Evolutionary conservation across 2,113 vertebrate genomes (phyloP), one percentile per base, ranked within the genome.

Genomic region (Ptilonorhynchus violaceus): DNA sequence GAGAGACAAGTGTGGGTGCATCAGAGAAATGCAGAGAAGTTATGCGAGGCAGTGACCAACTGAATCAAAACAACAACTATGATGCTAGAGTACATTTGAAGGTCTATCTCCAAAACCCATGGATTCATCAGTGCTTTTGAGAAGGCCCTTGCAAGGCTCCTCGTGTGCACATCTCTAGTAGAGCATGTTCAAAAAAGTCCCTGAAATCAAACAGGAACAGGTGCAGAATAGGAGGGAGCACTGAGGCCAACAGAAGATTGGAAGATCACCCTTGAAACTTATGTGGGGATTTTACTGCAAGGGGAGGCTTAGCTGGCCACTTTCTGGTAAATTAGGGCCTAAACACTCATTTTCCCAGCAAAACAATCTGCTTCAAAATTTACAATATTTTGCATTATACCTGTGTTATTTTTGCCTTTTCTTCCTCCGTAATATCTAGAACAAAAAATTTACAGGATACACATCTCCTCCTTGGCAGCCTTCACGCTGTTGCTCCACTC

Each of bases 201-300:
- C 44, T 47, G 25, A 55, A 86, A 83, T 85, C 14, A 50, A 91
- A 89, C 1, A 58, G 47, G 37, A 80, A 53, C 15, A 46, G 25
- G 12, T 62, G 9, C 37, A 78, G 46, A 86, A 73, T 0, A 74
- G 42, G 55, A 78, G 47, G 19, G 25, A 81, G 60, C 33, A 66
- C n/a, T n/a, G 23, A 74, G 31, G 37, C 11, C 37, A 47, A 24
- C 7, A 55, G 22, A 56, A 33, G 27, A 75, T 2, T 12, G 30
- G 22, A 7, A 76, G n/a, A 49, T 31, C 2, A 0, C 16, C 23
- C 30, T 6, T 24, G 18, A 70, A 79, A 90, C 0, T 20, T 1
- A 53, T 4, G 7, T 11, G 7, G n/a, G 18, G 35, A 84, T 91
- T 84, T 56, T 41, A 50, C 9, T 67, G 39, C 35, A 77, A 35